Evolutionary conservation across 2,797 vertebrate species (phyloP), one percentile per base, ranked within the genome.

Genomic region (Oreonectes daqikongensis): DNA sequence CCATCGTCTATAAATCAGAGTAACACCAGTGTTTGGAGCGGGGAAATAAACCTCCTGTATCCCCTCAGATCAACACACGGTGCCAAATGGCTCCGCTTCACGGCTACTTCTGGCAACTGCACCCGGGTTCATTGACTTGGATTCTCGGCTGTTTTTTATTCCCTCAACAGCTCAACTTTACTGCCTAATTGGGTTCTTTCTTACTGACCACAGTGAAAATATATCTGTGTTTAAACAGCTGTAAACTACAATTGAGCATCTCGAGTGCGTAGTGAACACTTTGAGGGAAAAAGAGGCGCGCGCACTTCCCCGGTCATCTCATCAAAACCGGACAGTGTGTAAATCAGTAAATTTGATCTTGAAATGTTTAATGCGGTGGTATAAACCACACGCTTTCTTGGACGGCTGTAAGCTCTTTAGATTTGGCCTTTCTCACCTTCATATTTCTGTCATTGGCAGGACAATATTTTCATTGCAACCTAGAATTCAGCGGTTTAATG

Each of bases 221-320:
- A 79, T 72, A 65, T 79, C 60, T 55, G 55, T 80, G 78, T 80
- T 84, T 85, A 80, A 82, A 86, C 81, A 85, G 82, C 79, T 85
- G 81, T 78, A 79, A 84, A 83, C 70, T 78, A 79, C 72, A 72
- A 83, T 77, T 74, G 71, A 67, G 72, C 79, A 82, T 83, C 78
- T 85, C 70, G 38, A 38, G 64, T 74, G 78, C 77, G 63, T 61
- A 65, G 60, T 81, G 77, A 79, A 81, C 75, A 79, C 78, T 69
- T 50, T 12, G n/a, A 38, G 69, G 52, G 38, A 59, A 40, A 65
- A 64, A 35, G 61, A 71, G 72, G 72, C 61, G 63, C 48, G 42
- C 18, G 57, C 59, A 77, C 61, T 69, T 40, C 48, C 28, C 35
- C 18, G 14, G 44, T 40, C 65, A 30, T 64, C 40, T 73, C 30